These are phyloP conservation scores for Telmatherina bonti DNA, from an alignment of 2,797 vertebrate genomes.

Conservation along the genomic window DNA sequence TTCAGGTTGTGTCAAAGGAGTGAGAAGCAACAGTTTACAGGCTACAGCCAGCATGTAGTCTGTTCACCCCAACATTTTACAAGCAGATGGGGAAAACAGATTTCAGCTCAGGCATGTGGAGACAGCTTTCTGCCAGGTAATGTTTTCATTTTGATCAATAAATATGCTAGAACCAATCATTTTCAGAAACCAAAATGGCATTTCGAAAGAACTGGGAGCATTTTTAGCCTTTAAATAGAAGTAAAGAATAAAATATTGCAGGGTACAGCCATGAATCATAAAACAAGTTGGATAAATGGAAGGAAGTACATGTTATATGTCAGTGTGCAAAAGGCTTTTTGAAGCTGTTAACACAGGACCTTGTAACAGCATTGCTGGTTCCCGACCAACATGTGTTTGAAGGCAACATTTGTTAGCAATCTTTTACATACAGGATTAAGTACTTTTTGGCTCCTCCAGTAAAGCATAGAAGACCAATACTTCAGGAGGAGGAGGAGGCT, in stretches of 20 bases:
- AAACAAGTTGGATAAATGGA: conserved; percentile 36
- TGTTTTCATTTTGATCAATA: conserved; percentile 40
- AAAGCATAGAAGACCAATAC: conserved; percentile 43
- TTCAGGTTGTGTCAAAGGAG: conserved; percentile 32
- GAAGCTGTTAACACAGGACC: conserved; percentile 37
- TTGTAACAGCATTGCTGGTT: conserved; percentile 18
- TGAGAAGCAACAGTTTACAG: conserved; percentile 45
- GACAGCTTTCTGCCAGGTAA: conserved; percentile 43
- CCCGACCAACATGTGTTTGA: conserved; percentile 28
- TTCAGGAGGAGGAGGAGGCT: conserved; percentile 42
- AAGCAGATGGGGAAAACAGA: conserved; percentile 32
- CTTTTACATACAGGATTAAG: conserved; percentile 60
- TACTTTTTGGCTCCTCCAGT: conserved; percentile 60
- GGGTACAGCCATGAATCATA: conserved; percentile 45
- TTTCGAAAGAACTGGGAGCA: conserved; percentile 15
- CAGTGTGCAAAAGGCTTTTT: conserved; percentile 20
- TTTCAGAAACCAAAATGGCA: conserved; percentile 7
- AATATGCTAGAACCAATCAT: conserved; percentile 36
- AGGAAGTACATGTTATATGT: conserved; percentile 38
- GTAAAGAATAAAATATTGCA: conserved; percentile 32
- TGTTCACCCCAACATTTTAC: conserved; percentile 38
- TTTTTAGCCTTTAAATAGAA: conserved; percentile 22
- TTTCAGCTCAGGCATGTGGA: conserved; percentile 38
- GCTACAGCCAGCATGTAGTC: conserved; percentile 29
- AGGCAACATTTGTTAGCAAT: conserved; percentile 73